A percentile compares a stretch with the other conserved stretches of the same genome.
Conservation (phyloP, 2,888 invertebrate species). For the Ceratothoa steindachneri region DNA sequence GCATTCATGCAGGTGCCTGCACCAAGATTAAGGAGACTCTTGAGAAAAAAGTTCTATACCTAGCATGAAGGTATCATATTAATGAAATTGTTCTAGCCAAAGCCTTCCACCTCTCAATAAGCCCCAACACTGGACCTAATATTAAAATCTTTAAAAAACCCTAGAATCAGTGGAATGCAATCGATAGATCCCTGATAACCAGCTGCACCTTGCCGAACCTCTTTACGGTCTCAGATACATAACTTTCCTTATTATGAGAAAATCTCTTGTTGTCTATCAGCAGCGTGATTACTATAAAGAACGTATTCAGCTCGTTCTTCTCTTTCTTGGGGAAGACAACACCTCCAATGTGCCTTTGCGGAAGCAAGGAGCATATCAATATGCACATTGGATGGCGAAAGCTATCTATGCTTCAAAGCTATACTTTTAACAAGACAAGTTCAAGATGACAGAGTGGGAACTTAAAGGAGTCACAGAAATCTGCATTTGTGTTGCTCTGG, state of each 20-base stretch:
- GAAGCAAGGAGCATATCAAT: constrained; percentile 10
- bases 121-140: constrained; percentile 4
- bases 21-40: background rate
- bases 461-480: constrained; percentile 8
- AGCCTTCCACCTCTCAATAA: background rate
- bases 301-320: constrained; percentile 6
- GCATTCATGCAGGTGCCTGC: background rate
- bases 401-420: background rate
- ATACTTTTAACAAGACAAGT: background rate
- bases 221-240: background rate
- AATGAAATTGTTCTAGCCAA: background rate
- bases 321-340: constrained; percentile 14
- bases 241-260: background rate
- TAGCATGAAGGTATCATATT: background rate
- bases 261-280: constrained; percentile 6
- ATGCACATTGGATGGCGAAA: constrained; percentile 1
- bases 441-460: constrained; percentile 3
- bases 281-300: background rate
- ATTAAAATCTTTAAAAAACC: background rate
- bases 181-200: background rate
- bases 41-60: background rate
- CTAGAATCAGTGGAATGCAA: background rate
- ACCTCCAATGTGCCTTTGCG: background rate
- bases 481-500: background rate
- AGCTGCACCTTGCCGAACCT: constrained; percentile 9